Evolutionary conservation across 2,797 vertebrate species (phyloP).

Genomic region (Argyrosomus regius): DNA sequence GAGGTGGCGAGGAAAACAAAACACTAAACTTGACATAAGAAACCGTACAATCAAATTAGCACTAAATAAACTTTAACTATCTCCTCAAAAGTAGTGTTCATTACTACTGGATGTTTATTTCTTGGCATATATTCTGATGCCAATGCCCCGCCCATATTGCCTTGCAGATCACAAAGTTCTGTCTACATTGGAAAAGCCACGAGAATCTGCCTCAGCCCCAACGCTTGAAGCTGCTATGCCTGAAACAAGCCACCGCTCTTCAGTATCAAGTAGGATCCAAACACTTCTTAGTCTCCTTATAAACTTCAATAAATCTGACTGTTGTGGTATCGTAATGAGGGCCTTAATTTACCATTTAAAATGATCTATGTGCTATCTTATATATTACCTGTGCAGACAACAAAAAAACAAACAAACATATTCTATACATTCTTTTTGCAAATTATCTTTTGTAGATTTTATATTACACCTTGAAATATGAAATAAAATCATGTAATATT

Average conservation of each 20-base stretch:
- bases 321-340: constrained; percentile 18
- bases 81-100: constrained; percentile 7
- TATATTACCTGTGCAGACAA: neutral
- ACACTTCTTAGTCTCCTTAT: constrained; percentile 44
- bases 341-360: neutral
- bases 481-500: constrained; percentile 27
- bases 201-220: constrained; percentile 96
- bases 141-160: constrained; percentile 64
- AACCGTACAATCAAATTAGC: constrained; percentile 9
- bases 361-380: neutral
- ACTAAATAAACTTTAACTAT: constrained; percentile 21
- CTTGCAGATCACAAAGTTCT: constrained; percentile 93
- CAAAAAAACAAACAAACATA: neutral
- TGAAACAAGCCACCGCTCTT: constrained; percentile 96
- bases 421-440: neutral
- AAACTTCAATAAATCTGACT: constrained; percentile 22
- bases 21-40: constrained; percentile 22
- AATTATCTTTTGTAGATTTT: constrained; percentile 5
- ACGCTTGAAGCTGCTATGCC: constrained; percentile 93
- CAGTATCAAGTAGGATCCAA: constrained; percentile 92
- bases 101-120: constrained; percentile 21
- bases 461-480: constrained; percentile 12
- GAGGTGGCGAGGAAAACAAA: constrained; percentile 5
- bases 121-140: constrained; percentile 50
- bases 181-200: constrained; percentile 95